Base-by-base conservation (phyloP, 92 coral and sea anemone species). In the Metridium senile region DNA sequence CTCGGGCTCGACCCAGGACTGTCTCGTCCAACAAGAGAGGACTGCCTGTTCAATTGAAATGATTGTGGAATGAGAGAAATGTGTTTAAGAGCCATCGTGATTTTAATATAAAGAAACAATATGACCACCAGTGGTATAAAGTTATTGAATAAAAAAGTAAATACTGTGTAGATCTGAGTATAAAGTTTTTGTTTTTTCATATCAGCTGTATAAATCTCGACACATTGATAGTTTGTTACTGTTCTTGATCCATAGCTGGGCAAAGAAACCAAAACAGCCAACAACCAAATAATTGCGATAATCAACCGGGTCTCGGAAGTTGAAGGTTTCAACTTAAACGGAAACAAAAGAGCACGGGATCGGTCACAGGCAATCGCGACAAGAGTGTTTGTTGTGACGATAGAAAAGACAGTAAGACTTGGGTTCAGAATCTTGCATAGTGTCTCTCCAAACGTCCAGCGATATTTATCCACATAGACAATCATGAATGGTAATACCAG, bases 361-460 rank as follows among this genome's bases (percentile, higher is more conserved):
- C 97, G 86, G 66, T 91, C 97, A 66, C 91, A 82, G 26, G 97
- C 97, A 34, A 91, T 91, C 26, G 97, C 97, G 16, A 91, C 97
- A 29, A 91, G 76, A 11, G 93, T 89, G 82, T 91, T 91, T 18
- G 91, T 89, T 9, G 93, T 81, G 22, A 91, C 93, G 59, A 91
- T 71, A 33, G 85, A 80, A 51, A 91, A 89, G 58, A 89, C 46
- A 27, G 90, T 82, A 11, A 91, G 81, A 70, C 91, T 85, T 11
- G 97, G 97, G 51, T 89, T 91, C 13, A 91, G 56, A 1, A 91
- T 68, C 67, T 86, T 85, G 56, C 97, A 91, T 68, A 91, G 35
- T 3, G 71, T 85, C n/a, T 81, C 81, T 9, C 97, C 97, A 77
- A 91, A 74, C 13, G 75, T 62, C 97, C 97, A 91, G 33, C 67